Percentiles rank a stretch among this genome's conserved stretches.
phyloP scores from a whole-genome alignment of 2,797 vertebrate genomes.

The Eulemur mongoz region DNA sequence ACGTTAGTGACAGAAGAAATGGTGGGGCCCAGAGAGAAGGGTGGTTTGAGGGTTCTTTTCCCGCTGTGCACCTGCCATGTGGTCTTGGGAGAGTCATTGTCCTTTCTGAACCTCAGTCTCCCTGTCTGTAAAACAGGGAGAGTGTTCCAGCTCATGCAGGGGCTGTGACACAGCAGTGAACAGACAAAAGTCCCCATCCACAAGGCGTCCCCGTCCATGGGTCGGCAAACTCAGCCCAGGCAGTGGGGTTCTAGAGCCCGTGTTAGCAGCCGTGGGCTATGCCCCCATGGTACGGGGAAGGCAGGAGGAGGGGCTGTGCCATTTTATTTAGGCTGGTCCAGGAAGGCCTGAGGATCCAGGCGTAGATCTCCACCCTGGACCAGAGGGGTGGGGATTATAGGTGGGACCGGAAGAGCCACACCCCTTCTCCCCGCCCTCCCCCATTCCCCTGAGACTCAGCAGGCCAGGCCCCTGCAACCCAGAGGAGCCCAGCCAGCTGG shows the following conservation, averaged over 20 bases:
- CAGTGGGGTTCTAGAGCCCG: accelerated
- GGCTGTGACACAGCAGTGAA: neutral
- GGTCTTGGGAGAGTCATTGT: neutral
- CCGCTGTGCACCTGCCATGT: neutral
- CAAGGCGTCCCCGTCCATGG: neutral
- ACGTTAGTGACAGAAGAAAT: neutral
- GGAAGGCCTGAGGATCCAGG: neutral
- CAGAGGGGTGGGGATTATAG: neutral
- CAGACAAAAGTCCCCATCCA: neutral
- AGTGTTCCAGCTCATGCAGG: neutral
- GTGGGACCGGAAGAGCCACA: neutral
- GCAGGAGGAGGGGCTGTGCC: neutral
- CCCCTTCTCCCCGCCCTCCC: too few species aligned
- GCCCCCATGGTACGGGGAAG: accelerated
- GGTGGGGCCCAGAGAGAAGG: neutral
- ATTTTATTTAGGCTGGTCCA: neutral
- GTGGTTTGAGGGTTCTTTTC: neutral
- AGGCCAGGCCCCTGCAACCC: neutral
- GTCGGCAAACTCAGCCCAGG: neutral
- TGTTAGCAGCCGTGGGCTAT: accelerated
- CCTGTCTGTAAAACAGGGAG: neutral
- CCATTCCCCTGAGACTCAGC: neutral
- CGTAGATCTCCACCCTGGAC: neutral
- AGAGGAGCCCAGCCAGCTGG: neutral
- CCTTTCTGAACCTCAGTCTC: neutral